Evolutionary conservation across 2,113 vertebrate species (phyloP).

Genomic region (Catharus fuscescens): DNA sequence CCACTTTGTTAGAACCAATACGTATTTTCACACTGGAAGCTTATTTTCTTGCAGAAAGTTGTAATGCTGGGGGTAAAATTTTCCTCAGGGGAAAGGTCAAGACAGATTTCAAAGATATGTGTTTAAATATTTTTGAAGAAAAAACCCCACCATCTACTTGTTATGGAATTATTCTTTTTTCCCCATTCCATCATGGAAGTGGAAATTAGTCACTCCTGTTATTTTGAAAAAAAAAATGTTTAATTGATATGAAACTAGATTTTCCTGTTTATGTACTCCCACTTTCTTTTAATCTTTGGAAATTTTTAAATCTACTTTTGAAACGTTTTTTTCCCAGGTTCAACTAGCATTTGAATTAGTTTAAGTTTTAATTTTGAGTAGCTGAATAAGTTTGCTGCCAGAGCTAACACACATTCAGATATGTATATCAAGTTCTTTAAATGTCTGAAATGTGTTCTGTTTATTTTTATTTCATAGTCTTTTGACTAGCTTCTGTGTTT

Average conservation of each 20-base stretch:
- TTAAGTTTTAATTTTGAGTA: not conserved
- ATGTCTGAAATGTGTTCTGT: conserved; percentile 9
- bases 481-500: conserved; percentile 52
- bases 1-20: not conserved
- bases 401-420: not conserved
- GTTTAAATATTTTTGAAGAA: not conserved
- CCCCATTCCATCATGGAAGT: not conserved
- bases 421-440: conserved; percentile 18
- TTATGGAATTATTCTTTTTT: not conserved
- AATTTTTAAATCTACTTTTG: not conserved
- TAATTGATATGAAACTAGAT: not conserved
- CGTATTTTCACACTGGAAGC: not conserved
- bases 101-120: not conserved
- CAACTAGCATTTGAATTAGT: not conserved
- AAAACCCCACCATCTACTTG: accelerated
- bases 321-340: not conserved
- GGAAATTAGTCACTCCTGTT: not conserved
- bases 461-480: conserved; percentile 57
- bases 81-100: not conserved
- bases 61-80: not conserved
- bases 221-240: not conserved
- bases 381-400: conserved; percentile 6
- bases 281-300: not conserved
- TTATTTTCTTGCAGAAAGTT: not conserved
- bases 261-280: not conserved